phyloP scores from a whole-genome alignment of 2,888 invertebrate species.

The Lithosia quadra region DNA sequence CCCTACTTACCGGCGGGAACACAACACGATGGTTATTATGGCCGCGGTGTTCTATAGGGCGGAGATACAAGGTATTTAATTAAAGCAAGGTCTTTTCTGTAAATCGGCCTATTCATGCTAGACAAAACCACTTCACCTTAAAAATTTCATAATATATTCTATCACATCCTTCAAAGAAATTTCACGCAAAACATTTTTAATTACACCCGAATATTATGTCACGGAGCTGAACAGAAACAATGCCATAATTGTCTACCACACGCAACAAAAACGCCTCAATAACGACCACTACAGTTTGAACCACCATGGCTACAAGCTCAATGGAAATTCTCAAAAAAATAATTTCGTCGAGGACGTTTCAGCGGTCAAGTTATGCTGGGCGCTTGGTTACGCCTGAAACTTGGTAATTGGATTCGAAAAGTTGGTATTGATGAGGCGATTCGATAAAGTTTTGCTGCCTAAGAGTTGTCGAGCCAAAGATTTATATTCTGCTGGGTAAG shows the following conservation, averaged over 20 bases:
- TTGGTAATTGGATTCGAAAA: conserved; percentile 55
- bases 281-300: conserved; percentile 28
- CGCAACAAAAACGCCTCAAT: conserved; percentile 35
- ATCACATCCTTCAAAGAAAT: background rate
- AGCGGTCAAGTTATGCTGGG: conserved; percentile 32
- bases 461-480: conserved; percentile 34
- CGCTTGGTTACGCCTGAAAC: conserved; percentile 36
- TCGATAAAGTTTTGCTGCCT: conserved; percentile 36
- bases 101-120: too few relatives aligned
- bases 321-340: conserved; percentile 18
- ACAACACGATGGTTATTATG: too few relatives aligned
- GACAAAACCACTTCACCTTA: background rate
- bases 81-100: too few relatives aligned
- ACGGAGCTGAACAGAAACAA: conserved; percentile 36
- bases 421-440: conserved; percentile 51
- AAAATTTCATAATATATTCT: background rate
- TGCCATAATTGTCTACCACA: conserved; percentile 35
- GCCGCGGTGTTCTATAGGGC: too few relatives aligned
- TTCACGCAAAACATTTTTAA: conserved; percentile 14
- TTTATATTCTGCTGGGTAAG: conserved; percentile 34
- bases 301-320: conserved; percentile 10
- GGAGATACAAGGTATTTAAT: too few relatives aligned
- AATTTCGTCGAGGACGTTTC: conserved; percentile 13
- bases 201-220: conserved; percentile 25
- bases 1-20: too few relatives aligned